These are phyloP conservation scores for Mormyrus proboscirostris DNA, from an alignment of 2,797 vertebrate species.

Conservation along the genomic window DNA sequence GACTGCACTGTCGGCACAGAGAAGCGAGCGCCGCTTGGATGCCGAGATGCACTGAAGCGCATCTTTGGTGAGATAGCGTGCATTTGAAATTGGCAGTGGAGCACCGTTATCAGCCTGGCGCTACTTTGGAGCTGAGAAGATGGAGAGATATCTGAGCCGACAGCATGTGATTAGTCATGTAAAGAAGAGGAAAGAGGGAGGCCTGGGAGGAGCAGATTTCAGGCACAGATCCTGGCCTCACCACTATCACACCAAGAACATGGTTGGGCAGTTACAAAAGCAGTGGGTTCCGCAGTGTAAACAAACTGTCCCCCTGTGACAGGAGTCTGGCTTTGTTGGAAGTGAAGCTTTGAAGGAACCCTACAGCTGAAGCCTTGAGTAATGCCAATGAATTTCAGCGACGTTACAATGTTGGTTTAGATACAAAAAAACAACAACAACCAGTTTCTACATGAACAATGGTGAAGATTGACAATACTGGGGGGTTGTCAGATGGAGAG, in stretches of 20 bases:
- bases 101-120: background rate
- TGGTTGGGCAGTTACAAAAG: background rate
- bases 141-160: background rate
- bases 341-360: constrained; percentile 31
- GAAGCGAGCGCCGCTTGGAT: constrained; percentile 11
- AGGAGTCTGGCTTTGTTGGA: constrained; percentile 35
- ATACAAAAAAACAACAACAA: background rate
- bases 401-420: background rate
- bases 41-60: background rate
- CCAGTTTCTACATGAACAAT: background rate
- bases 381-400: constrained; percentile 13
- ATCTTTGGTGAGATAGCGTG: background rate
- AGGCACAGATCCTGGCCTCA: background rate
- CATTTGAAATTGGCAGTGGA: background rate
- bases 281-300: constrained; percentile 43
- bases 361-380: constrained; percentile 29
- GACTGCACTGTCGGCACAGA: constrained; percentile 15
- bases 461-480: background rate
- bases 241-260: background rate
- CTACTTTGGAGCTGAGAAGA: background rate
- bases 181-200: background rate
- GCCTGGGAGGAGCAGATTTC: background rate
- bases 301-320: constrained; percentile 29
- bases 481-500: constrained; percentile 2
- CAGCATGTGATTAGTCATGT: background rate